These are phyloP conservation scores for Ips nitidus DNA, from an alignment of 1,140 invertebrate genomes.

Conservation along the genomic window DNA sequence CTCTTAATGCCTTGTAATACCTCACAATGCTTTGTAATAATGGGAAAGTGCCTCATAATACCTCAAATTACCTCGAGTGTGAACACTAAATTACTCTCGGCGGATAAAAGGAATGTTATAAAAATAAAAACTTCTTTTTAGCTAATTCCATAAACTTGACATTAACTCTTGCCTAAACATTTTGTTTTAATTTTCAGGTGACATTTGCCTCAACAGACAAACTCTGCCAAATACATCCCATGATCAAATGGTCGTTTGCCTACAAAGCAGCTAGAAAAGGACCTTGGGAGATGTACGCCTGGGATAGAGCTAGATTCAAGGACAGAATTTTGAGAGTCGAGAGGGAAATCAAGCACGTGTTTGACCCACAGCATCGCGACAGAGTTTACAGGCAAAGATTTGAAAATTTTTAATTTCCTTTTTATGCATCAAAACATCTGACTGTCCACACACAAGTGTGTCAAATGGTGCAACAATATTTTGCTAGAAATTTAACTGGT, in stretches of 20 bases:
- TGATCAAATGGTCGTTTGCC: conserved; percentile 65
- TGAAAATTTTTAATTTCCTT: conserved; percentile 10
- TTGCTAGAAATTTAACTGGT: too few species aligned
- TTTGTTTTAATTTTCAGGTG: conserved; percentile 56
- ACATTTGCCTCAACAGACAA: conserved; percentile 58
- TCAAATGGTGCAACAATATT: neutral
- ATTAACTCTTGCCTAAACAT: too few species aligned
- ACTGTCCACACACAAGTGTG: neutral
- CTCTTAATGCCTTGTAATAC: too few species aligned
- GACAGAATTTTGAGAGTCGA: conserved; percentile 54
- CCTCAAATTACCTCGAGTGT: too few species aligned
- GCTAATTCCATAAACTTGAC: too few species aligned
- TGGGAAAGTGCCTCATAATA: too few species aligned
- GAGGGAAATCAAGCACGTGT: conserved; percentile 54
- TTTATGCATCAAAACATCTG: neutral
- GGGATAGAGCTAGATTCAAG: conserved; percentile 62
- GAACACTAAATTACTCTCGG: too few species aligned
- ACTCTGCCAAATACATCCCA: conserved; percentile 56
- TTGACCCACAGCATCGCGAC: conserved; percentile 56
- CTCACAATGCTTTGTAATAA: too few species aligned
- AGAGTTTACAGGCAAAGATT: conserved; percentile 60
- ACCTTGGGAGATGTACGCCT: conserved; percentile 63
- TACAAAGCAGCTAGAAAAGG: conserved; percentile 64
- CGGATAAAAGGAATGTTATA: too few species aligned
- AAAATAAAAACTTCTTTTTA: too few species aligned